phyloP scores from a whole-genome alignment of 2,888 invertebrate genomes.

The Idaea biselata region DNA sequence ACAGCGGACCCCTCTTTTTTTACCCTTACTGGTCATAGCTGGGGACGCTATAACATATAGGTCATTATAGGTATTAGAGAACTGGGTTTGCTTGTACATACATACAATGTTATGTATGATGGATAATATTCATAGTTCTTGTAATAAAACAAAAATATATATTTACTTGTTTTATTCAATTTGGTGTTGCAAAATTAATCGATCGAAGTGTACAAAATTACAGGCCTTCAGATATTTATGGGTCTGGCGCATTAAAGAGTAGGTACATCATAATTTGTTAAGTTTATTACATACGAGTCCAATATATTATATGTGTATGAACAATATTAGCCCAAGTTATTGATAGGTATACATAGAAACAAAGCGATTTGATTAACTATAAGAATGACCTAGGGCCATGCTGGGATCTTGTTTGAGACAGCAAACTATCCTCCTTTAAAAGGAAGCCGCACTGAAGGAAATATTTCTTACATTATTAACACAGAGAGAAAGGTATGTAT shows the following conservation, averaged over 20 bases:
- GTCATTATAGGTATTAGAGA: too few species aligned
- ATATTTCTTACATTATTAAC: too few species aligned
- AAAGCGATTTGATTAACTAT: not conserved
- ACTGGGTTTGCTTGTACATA: too few species aligned
- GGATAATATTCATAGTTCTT: too few species aligned
- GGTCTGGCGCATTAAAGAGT: conserved; percentile 58
- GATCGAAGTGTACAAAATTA: conserved; percentile 77
- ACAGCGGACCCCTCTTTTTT: too few species aligned
- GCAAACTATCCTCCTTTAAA: too few species aligned
- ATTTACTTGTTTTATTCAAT: conserved; percentile 27
- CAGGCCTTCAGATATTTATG: conserved; percentile 68
- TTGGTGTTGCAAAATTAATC: conserved; percentile 56
- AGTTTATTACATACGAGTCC: conserved; percentile 51
- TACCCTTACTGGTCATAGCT: too few species aligned
- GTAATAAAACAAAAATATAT: conserved; percentile 23
- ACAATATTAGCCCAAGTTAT: conserved; percentile 51
- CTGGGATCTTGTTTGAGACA: not conserved
- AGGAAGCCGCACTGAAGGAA: too few species aligned
- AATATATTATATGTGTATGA: conserved; percentile 47
- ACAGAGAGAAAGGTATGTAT: too few species aligned
- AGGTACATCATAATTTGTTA: conserved; percentile 47
- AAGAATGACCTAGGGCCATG: not conserved
- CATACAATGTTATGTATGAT: too few species aligned
- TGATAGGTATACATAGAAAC: conserved; percentile 39
- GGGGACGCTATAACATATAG: too few species aligned